Conservation (phyloP, 2,113 vertebrate genomes). For the Motacilla tschutschensis region DNA sequence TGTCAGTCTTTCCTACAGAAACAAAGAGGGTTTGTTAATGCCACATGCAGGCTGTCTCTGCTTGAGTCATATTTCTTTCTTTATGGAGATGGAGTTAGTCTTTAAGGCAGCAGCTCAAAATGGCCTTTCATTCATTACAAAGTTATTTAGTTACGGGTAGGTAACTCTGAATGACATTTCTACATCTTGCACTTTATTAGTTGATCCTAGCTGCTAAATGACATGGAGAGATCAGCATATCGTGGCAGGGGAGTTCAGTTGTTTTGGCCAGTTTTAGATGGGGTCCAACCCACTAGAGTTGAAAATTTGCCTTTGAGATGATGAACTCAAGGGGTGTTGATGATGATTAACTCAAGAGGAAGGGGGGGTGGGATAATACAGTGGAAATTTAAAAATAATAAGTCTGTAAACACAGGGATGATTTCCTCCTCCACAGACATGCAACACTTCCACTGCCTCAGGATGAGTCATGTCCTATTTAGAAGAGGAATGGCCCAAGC, state of each 20-base stretch:
- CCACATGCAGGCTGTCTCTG: neutral
- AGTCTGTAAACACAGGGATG: neutral
- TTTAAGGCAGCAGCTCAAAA: slow-evolving; percentile 46
- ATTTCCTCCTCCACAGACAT: neutral
- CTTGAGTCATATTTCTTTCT: slow-evolving; percentile 27
- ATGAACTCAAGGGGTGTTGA: neutral
- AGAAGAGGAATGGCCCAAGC: neutral
- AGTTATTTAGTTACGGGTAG: slow-evolving; percentile 61
- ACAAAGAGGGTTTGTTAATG: slow-evolving; percentile 15
- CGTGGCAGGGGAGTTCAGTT: neutral
- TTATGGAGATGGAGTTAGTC: slow-evolving; percentile 46
- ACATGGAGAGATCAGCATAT: neutral
- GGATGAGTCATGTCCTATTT: neutral
- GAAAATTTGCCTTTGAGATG: neutral
- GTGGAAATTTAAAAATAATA: neutral
- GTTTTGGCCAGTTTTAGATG: slow-evolving; percentile 7
- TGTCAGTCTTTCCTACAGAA: slow-evolving; percentile 44
- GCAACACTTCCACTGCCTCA: neutral
- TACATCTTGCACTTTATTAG: slow-evolving; percentile 38
- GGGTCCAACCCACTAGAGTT: neutral
- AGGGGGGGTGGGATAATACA: neutral
- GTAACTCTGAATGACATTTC: slow-evolving; percentile 50
- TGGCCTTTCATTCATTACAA: slow-evolving; percentile 57
- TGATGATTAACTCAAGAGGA: neutral
- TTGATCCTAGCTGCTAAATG: slow-evolving; percentile 37